These are phyloP conservation scores for Larimichthys polyactis DNA, from an alignment of 2,113 vertebrate genomes.

Conservation along the genomic window DNA sequence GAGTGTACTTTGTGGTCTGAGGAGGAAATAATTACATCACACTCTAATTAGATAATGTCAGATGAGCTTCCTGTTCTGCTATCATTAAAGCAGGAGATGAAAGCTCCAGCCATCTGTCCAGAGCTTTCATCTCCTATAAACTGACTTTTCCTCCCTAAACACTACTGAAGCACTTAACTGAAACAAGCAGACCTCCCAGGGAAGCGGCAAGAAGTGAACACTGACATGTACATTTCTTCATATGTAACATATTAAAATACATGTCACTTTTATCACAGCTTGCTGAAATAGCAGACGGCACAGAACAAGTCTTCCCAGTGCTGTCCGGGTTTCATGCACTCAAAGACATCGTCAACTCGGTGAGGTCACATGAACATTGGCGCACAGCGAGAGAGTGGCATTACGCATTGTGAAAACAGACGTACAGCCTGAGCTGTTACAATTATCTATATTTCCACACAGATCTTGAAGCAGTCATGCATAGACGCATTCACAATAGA, in stretches of 20 bases:
- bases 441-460: slow-evolving; percentile 29
- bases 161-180: slow-evolving; percentile 8
- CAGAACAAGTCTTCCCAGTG: slow-evolving; percentile 95
- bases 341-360: slow-evolving; percentile 92
- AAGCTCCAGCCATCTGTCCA: slow-evolving; percentile 39
- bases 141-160: slow-evolving; percentile 25
- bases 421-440: not conserved
- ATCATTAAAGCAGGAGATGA: slow-evolving; percentile 63
- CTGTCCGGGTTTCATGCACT: slow-evolving; percentile 94
- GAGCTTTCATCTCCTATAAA: slow-evolving; percentile 50
- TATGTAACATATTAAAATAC: not conserved
- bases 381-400: not conserved
- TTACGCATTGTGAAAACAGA: not conserved
- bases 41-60: slow-evolving; percentile 64
- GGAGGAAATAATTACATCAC: slow-evolving; percentile 69
- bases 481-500: slow-evolving; percentile 90
- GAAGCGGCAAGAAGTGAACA: not conserved
- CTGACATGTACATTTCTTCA: not conserved
- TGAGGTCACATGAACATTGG: slow-evolving; percentile 77
- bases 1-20: not conserved
- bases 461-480: slow-evolving; percentile 94
- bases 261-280: slow-evolving; percentile 82
- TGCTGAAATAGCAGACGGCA: slow-evolving; percentile 91
- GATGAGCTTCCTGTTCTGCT: slow-evolving; percentile 67
- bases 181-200: slow-evolving; percentile 26